Base-by-base conservation (phyloP, 2,888 invertebrate genomes). In the Hylaea fasciaria region DNA sequence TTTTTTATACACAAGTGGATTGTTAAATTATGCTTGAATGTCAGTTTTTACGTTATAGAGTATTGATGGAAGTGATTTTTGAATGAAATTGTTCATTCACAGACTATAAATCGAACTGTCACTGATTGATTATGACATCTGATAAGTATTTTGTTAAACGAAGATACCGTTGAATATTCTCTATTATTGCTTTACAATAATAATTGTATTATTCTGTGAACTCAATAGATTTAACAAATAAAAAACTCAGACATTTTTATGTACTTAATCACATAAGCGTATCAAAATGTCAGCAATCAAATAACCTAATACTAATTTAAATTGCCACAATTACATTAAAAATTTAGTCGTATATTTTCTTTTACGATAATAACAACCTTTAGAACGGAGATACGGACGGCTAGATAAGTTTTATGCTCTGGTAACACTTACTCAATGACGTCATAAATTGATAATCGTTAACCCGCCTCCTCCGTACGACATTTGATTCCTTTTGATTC, bases 401-500 rank as follows among this genome's bases (percentile, higher is more conserved):
- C 66, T 69, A 71, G 74, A 74, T 77, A 77, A 70, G 69, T 66
- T 78, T 71, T 74, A 78, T 71, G 62, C 61, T 60, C 68, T 62
- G 62, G 68, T 65, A 74, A 73, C 71, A 70, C 71, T 72, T 65
- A 69, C 62, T 73, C 74, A 73, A 71, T 75, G 72, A 70, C 70
- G 69, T 77, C 67, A 76, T 76, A 82, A 77, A 80, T 82, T 76
- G 77, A 79, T 79, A 81, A 81, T 79, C 81, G 76, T 79, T 81
- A 22, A 79, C 69, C 71, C 71, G 65, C 70, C 74, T 76, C 80
- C 81, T 83, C 82, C 82, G 81, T 85, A 83, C 86, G 91, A 89
- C 88, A 89, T 87, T 87, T 90, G 91, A 91, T 91, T 89, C 87
- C 81, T 76, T 80, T 82, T 89, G 86, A 89, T 90, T 86, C 86